phyloP scores from a whole-genome alignment of 2,888 invertebrate genomes.

The Dryocosmus kuriphilus region DNA sequence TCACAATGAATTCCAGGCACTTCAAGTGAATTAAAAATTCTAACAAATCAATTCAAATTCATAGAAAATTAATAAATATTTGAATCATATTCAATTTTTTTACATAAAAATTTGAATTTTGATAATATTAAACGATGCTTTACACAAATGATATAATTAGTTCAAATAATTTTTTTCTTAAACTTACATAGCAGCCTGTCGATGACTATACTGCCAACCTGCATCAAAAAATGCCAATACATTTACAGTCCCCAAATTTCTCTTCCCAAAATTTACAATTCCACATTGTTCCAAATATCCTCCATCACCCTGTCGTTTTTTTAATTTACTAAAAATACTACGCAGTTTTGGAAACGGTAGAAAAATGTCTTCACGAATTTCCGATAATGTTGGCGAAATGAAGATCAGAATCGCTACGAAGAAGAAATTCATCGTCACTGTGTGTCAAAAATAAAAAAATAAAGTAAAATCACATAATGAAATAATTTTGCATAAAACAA shows the following conservation, averaged over 20 bases:
- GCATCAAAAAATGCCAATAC: constrained; percentile 71
- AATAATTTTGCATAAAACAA: too few relatives aligned
- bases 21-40: too few relatives aligned
- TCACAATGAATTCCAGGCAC: too few relatives aligned
- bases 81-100: too few relatives aligned
- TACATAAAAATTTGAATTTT: too few relatives aligned
- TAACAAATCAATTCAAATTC: too few relatives aligned
- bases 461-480: too few relatives aligned
- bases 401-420: constrained; percentile 37
- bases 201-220: constrained; percentile 69
- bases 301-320: constrained; percentile 47
- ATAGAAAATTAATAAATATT: too few relatives aligned
- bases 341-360: constrained; percentile 13
- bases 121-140: too few relatives aligned
- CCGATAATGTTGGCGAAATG: constrained; percentile 7
- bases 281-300: constrained; percentile 67
- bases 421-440: constrained; percentile 45
- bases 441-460: background rate
- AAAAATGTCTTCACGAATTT: background rate
- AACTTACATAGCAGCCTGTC: constrained; percentile 72
- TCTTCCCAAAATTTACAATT: constrained; percentile 60
- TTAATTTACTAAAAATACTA: constrained; percentile 27
- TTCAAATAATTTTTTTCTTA: too few relatives aligned
- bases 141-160: too few relatives aligned
- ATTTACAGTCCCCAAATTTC: constrained; percentile 64